phyloP scores from a whole-genome alignment of 1,140 invertebrate species.

The Magallana ariakensis region DNA sequence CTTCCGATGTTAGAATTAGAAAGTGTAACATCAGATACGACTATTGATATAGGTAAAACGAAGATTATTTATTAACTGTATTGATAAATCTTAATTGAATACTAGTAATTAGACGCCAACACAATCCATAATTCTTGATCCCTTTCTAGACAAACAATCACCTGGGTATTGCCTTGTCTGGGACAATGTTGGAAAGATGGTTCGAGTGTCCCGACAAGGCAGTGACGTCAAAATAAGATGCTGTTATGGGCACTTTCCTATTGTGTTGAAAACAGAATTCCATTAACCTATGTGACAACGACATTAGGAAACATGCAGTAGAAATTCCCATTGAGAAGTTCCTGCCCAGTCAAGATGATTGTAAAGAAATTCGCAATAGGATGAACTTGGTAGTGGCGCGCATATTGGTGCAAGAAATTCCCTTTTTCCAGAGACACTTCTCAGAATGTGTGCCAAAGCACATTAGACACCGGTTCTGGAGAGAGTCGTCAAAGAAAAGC shows the following conservation, averaged over 20 bases:
- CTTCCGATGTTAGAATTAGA: too few relatives aligned
- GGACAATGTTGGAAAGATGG: background rate
- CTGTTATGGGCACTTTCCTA: conserved; percentile 6
- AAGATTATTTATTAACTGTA: too few relatives aligned
- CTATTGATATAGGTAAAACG: too few relatives aligned
- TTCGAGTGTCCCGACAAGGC: background rate
- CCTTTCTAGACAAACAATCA: too few relatives aligned
- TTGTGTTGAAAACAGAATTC: conserved; percentile 26
- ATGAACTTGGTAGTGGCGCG: conserved; percentile 8
- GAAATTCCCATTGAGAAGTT: conserved; percentile 10
- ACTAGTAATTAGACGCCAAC: too few relatives aligned
- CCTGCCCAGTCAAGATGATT: conserved; percentile 18
- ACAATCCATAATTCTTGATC: too few relatives aligned
- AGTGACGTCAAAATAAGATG: conserved; percentile 33
- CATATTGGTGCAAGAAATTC: conserved; percentile 7
- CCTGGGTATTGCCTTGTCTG: background rate
- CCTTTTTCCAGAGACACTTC: background rate
- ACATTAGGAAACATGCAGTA: background rate
- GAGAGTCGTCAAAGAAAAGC: conserved; percentile 27
- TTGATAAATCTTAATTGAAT: too few relatives aligned
- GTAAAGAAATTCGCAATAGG: background rate
- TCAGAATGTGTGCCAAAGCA: background rate
- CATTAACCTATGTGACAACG: background rate
- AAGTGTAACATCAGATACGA: too few relatives aligned
- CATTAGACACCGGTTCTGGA: conserved; percentile 21